These are phyloP conservation scores for Lithobates pipiens DNA, from an alignment of 2,797 vertebrate genomes.

Conservation along the genomic window DNA sequence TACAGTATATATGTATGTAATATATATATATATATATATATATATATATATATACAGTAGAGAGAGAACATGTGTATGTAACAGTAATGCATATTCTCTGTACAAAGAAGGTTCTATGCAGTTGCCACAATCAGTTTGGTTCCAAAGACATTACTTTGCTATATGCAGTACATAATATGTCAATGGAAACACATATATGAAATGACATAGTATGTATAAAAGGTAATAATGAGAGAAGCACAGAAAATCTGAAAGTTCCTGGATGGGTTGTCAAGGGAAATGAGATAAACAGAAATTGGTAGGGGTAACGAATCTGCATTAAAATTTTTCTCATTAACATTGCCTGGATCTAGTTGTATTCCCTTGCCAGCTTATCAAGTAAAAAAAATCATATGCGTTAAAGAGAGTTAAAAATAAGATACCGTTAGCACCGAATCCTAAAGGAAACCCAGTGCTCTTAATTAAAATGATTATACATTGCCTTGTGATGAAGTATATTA, in stretches of 20 bases:
- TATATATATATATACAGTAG: no score
- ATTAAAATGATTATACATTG: constrained; percentile 12
- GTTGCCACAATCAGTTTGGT: no score
- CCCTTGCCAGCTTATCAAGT: constrained; percentile 37
- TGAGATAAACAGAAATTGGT: constrained; percentile 22
- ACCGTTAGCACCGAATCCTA: constrained; percentile 3
- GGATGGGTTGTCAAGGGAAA: constrained; percentile 1
- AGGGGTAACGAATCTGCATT: constrained; percentile 3
- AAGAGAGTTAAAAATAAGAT: neutral
- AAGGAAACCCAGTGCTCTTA: constrained; percentile 13
- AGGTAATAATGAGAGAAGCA: constrained; percentile 4
- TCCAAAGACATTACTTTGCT: no score
- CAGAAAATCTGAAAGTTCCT: neutral
- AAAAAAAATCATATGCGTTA: constrained; percentile 11
- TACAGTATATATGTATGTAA: no score
- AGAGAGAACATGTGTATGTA: no score
- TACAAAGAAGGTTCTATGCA: no score
- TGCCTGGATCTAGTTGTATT: constrained; percentile 21
- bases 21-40: no score
- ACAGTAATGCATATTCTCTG: no score
- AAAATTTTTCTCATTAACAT: constrained; percentile 29
- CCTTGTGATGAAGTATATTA: constrained; percentile 4
- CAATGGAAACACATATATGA: neutral
- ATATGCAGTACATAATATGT: no score
- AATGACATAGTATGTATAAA: neutral